phyloP scores from a whole-genome alignment of 1,140 invertebrate genomes.

The Trichonephila clavata region DNA sequence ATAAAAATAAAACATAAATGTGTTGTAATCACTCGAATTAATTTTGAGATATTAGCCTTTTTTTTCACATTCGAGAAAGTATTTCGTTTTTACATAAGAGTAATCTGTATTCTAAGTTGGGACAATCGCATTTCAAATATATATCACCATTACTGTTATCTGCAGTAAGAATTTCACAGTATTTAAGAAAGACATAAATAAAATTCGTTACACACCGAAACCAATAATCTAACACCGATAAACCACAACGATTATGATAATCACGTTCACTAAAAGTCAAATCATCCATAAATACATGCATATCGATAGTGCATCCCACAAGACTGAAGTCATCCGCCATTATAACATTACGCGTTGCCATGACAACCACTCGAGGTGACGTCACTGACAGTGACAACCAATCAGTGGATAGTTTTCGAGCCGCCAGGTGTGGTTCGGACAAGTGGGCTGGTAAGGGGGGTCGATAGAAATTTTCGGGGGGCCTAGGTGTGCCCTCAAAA shows the following conservation, averaged over 20 bases:
- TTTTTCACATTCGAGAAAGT: too few relatives aligned
- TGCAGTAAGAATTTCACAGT: not conserved
- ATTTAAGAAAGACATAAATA: not conserved
- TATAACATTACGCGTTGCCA: constrained; percentile 62
- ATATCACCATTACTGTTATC: not conserved
- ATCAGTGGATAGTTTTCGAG: constrained; percentile 59
- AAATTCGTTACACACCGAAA: not conserved
- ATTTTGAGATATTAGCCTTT: too few relatives aligned
- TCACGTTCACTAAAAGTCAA: constrained; percentile 63
- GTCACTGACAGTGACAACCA: constrained; percentile 73
- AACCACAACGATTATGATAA: constrained; percentile 63
- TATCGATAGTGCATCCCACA: constrained; percentile 39
- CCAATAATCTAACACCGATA: constrained; percentile 70
- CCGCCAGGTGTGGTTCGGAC: constrained; percentile 74
- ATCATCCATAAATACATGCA: constrained; percentile 71
- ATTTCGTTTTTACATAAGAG: too few relatives aligned
- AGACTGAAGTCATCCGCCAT: constrained; percentile 32
- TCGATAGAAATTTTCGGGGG: constrained; percentile 67
- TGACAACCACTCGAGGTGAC: constrained; percentile 56
- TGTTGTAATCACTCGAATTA: too few relatives aligned
- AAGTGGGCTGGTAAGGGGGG: constrained; percentile 33
- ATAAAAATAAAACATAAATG: too few relatives aligned
- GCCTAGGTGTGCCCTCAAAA: constrained; percentile 68
- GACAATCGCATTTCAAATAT: too few relatives aligned
- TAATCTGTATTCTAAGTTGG: too few relatives aligned